Evolutionary conservation across 2,797 vertebrate species (phyloP).

Genomic region (Aselliscus stoliczkanus): DNA sequence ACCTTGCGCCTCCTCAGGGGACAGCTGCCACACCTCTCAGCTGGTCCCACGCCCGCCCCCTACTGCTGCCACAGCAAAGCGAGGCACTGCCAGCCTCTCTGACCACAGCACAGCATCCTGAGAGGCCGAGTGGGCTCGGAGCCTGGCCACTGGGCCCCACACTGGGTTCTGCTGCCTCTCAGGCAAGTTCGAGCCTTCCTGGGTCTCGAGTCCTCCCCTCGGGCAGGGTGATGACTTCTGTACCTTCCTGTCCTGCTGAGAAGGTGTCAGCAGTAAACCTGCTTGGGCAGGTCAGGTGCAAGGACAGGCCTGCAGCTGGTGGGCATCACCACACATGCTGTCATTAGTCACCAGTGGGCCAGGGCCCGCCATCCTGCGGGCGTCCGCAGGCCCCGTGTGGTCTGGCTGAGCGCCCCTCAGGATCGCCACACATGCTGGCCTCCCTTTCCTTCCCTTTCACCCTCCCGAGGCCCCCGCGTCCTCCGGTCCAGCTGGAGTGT

Average conservation of each 20-base stretch:
- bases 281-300: neutral
- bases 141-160: neutral
- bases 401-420: neutral
- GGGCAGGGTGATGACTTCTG: neutral
- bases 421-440: neutral
- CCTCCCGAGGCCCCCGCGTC: neutral
- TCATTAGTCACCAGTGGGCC: neutral
- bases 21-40: neutral
- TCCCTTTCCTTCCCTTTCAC: neutral
- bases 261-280: neutral
- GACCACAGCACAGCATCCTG: too few relatives aligned
- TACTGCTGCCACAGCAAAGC: accelerated
- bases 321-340: too few relatives aligned
- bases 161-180: neutral
- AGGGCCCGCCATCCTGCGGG: neutral
- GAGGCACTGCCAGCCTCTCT: neutral
- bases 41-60: neutral
- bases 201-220: neutral
- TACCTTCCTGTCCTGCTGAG: neutral
- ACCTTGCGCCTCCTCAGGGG: neutral
- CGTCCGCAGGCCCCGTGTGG: neutral
- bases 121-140: neutral
- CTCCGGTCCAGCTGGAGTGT: too few relatives aligned
- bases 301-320: neutral
- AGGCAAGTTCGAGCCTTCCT: neutral